Percentiles rank a stretch among this genome's conserved stretches.
Conservation (phyloP, 2,888 invertebrate genomes). For the Drosophila suboccidentalis region DNA sequence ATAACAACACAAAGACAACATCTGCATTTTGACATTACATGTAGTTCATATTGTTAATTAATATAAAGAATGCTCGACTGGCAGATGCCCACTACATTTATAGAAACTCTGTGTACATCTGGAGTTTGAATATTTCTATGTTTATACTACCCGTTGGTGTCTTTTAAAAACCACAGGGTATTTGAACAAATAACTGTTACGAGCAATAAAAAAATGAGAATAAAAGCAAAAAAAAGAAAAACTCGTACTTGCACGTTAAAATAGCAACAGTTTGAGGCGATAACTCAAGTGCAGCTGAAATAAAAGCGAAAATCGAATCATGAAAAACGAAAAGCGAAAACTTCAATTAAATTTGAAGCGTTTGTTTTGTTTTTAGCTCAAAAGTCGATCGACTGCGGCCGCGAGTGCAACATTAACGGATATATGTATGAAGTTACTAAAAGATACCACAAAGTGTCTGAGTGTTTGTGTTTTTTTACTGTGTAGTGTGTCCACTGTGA, state of each 20-base stretch:
- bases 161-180: not conserved
- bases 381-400: conserved; percentile 48
- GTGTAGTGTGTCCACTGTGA: conserved; percentile 26
- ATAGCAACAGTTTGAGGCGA: conserved; percentile 13
- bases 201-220: conserved; percentile 17
- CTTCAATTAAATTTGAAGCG: conserved; percentile 48
- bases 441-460: conserved; percentile 15
- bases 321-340: conserved; percentile 5
- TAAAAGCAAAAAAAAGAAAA: conserved; percentile 19
- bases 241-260: conserved; percentile 18
- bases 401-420: conserved; percentile 57
- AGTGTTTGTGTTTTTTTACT: conserved; percentile 11
- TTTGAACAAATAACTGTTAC: conserved; percentile 5
- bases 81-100: not conserved
- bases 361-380: conserved; percentile 43
- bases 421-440: not conserved
- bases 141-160: not conserved
- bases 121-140: not conserved
- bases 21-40: conserved; percentile 63
- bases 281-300: conserved; percentile 22
- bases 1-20: conserved; percentile 35
- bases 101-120: not conserved
- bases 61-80: conserved; percentile 1
- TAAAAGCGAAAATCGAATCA: conserved; percentile 35
- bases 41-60: conserved; percentile 60